Evolutionary conservation across 1,140 invertebrate genomes (phyloP).

Genomic region (Zaprionus nigranus): DNA sequence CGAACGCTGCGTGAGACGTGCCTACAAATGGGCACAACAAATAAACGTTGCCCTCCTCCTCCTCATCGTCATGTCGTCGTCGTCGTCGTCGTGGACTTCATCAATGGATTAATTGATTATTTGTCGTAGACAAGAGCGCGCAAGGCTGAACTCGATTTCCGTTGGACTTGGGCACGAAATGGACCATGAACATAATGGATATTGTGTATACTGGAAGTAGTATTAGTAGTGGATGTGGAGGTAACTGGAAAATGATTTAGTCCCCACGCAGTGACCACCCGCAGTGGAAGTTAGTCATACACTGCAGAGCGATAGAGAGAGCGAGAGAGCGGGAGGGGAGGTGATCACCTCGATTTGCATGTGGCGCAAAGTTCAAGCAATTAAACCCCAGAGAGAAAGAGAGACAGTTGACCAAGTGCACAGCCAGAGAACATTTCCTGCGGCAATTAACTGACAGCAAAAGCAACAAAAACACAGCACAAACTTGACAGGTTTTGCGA

Average conservation of each 20-base stretch:
- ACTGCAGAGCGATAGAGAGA: not conserved
- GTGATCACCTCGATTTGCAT: slow-evolving; percentile 64
- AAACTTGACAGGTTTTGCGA: slow-evolving; percentile 76
- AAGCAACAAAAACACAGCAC: slow-evolving; percentile 59
- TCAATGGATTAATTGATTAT: slow-evolving; percentile 84
- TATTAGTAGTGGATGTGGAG: slow-evolving; percentile 26
- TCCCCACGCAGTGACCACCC: slow-evolving; percentile 50
- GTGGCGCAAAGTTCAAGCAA: slow-evolving; percentile 73
- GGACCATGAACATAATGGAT: slow-evolving; percentile 24
- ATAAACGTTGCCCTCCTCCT: slow-evolving; percentile 58
- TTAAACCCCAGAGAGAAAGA: slow-evolving; percentile 54
- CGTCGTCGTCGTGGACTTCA: slow-evolving; percentile 71
- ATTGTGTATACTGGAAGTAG: not conserved
- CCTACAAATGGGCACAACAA: slow-evolving; percentile 66
- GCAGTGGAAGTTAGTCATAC: slow-evolving; percentile 62
- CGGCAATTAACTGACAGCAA: slow-evolving; percentile 68
- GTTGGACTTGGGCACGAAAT: slow-evolving; percentile 39
- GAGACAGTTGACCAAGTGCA: slow-evolving; percentile 74
- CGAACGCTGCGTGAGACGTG: slow-evolving; percentile 51
- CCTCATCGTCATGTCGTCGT: not conserved
- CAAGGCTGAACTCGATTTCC: slow-evolving; percentile 44
- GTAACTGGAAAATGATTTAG: slow-evolving; percentile 57
- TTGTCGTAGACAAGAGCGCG: slow-evolving; percentile 60
- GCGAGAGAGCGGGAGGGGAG: not conserved
- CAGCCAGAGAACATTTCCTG: slow-evolving; percentile 74